Base-by-base conservation (phyloP, 2,797 vertebrate genomes). In the Amblyraja radiata region DNA sequence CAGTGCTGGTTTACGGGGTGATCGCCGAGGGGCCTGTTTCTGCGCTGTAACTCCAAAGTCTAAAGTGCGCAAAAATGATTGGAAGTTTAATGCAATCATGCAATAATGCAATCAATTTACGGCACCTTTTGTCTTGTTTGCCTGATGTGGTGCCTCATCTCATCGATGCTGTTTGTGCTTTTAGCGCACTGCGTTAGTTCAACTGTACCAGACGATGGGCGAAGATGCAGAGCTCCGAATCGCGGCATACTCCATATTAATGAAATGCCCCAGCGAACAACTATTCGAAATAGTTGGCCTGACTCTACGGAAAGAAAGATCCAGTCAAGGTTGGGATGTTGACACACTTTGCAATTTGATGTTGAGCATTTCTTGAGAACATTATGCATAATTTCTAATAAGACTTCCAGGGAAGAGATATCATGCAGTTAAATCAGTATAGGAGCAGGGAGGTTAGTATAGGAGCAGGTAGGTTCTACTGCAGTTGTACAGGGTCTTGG, bases 161-260 rank as follows among this genome's bases (percentile, higher is more conserved):
- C 36, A 46, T n/a, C 23, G n/a, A 32, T 88, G 28, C 61, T 88
- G 21, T 93, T 81, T 68, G 63, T 95, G 94, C 94, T 93, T 94
- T 93, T 95, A 99, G 98, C 96, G 96, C 91, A 93, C 95, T 36
- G 0, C 95, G 94, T 96, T 98, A 94, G 94, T 96, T 94, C 96
- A 94, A 94, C 95, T 98, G 93, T 98, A 98, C 94, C 93, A 97
- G 94, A 94, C 94, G 46, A 95, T 94, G 28, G 95, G 94, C 0
- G 97, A 98, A 95, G 96, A 98, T 68, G 95, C 95, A 0, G 98
- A 98, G 96, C 95, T 98, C 96, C 96, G 97, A 95, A 97, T 98
- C 81, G 96, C 96, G 63, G 97, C 98, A 94, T 98, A 97, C 96
- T 97, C 97, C 94, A 96, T 96, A 94, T 96, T 98, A 94, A 97